Base-by-base conservation (phyloP, 2,888 invertebrate genomes). In the Cyrtodaria siliqua region DNA sequence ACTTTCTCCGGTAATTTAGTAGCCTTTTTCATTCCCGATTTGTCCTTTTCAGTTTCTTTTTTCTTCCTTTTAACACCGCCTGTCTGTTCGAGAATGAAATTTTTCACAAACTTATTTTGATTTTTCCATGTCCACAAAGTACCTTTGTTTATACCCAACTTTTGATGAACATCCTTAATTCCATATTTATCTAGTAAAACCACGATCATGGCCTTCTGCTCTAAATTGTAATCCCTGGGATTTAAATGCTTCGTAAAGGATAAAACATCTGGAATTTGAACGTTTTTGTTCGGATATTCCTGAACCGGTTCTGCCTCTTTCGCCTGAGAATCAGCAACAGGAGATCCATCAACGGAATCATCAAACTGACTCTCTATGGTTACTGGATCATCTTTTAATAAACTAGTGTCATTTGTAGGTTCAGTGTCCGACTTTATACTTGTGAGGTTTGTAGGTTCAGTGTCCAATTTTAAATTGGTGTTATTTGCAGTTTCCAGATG, bases 41-140 rank as follows among this genome's bases (percentile, higher is more conserved):
- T 42, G 24, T 42, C 24, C 2, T 42, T 44, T 24, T 20, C 42
- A 18, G 12, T n/a, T 2, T 4, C 24, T 4, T n/a, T 42, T 52
- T 40, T 44, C 24, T 63, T 49, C 20, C 16, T 47, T 42, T 52
- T 53, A 6, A 33, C 14, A 14, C 64, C 56, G 20, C 50, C 38
- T n/a, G 47, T 55, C 33, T 80, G 69, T 24, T 73, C 73, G 24
- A 29, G 16, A 18, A 80, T 52, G 20, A 40, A 76, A 8, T 73
- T 50, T n/a, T 62, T 74, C 2, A 74, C 62, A 8, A 27, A 12
- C 9, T 47, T 61, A 27, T 60, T 60, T n/a, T 52, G 55, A 24
- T 67, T 57, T 63, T 63, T 74, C 80, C 80, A 80, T n/a, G 62
- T 70, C 62, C 70, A 74, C 18, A 80, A 47, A 23, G 80, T 80